Evolutionary conservation across 2,888 invertebrate species (phyloP), one percentile per base, ranked within the genome.

Genomic region (Allolobophora icterica): DNA sequence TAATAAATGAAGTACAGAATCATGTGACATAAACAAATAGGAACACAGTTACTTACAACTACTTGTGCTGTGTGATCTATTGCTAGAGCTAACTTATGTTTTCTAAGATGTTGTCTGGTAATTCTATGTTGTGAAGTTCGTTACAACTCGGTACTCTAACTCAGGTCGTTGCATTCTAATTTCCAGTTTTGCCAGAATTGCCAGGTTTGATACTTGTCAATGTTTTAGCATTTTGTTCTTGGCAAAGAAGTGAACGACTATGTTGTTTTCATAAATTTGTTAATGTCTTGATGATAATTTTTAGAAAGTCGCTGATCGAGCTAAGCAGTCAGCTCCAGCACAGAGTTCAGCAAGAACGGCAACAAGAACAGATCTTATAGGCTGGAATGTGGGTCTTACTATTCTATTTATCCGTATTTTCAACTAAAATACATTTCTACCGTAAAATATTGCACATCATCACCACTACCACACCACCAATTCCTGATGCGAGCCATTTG

Each of bases 301-400:
- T 87, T 24, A 87, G 87, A 87, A 87, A 87, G 87, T 87, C 38
- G 87, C 87, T 35, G 87, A 87, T 87, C 87, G 87, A 87, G 87
- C 87, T 35, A 87, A 87, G 34, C 24, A 15, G 19, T 87, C 38
- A 1, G 87, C 87, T 17, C 87, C 87, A 8, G 35, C 19, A 21
- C 38, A 35, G 87, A 38, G 87, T 33, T 35, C 87, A 34, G 24
- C 38, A 24, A 35, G 38, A 11, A 11, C 33, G 24, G 21, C 34
- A 38, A 34, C 35, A 34, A 24, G 35, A 87, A 38, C 87, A 8
- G 38, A 87, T 38, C 87, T 87, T 38, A 87, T 87, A 13, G 87
- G 38, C 8, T 38, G 34, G 35, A 3, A 87, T 35, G 87, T 87
- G 87, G 15, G 87, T 87, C 87, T 87, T 34, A 6, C 35, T 24